phyloP scores from a whole-genome alignment of 92 coral and sea anemone species.

The Siderastrea siderea region DNA sequence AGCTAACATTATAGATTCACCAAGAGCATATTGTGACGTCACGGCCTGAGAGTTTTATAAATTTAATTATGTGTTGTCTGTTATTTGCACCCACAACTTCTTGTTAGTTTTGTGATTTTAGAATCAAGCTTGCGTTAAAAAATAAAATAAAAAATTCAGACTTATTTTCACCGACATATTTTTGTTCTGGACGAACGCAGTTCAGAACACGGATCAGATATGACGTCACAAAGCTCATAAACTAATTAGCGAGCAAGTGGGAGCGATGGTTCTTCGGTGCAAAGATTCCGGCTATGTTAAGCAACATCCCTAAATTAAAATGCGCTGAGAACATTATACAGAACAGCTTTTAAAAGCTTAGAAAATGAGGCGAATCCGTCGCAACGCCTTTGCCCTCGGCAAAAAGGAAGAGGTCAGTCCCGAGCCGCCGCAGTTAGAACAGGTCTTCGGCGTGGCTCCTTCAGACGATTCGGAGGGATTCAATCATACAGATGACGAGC shows the following conservation, averaged over 20 bases:
- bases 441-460: constrained; percentile 9
- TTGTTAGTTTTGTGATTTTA: too few relatives aligned
- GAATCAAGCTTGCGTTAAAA: too few relatives aligned
- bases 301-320: neutral
- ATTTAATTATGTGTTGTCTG: too few relatives aligned
- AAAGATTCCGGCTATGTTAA: neutral
- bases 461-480: neutral
- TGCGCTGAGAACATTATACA: neutral
- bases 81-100: too few relatives aligned
- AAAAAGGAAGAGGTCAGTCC: neutral
- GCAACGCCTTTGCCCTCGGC: constrained; percentile 35
- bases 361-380: constrained; percentile 11
- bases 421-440: neutral
- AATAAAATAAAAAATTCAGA: too few relatives aligned
- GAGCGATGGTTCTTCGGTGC: neutral
- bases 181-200: too few relatives aligned
- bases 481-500: neutral
- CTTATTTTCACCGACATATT: too few relatives aligned
- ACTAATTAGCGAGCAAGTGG: constrained; percentile 1
- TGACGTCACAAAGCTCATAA: constrained; percentile 21
- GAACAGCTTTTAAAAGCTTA: neutral
- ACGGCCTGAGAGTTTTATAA: too few relatives aligned
- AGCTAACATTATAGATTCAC: too few relatives aligned
- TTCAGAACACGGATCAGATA: neutral
- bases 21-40: too few relatives aligned